Evolutionary conservation across 2,113 vertebrate genomes (phyloP), one percentile per base, ranked within the genome.

Genomic region (Pipra filicauda): DNA sequence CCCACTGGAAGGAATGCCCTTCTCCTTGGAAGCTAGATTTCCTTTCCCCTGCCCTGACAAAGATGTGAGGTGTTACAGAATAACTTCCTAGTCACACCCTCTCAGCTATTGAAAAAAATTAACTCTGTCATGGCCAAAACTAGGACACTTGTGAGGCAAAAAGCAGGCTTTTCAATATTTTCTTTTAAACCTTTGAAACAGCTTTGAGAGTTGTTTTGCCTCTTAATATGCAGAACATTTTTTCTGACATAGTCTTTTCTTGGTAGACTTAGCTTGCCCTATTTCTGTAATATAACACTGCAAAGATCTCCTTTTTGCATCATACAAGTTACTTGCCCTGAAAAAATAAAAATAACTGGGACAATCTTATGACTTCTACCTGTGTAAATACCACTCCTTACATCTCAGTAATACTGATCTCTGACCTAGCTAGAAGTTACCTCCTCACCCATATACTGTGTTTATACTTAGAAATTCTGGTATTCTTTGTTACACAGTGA

Each of bases 1-100:
- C 11, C 13, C 30, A 48, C 14, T 22, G 39, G 21, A 69, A 76
- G 11, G 24, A 69, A 62, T 0, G 0, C 17, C 13, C 26, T 48
- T 27, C 21, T 43, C 21, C 21, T 49, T 18, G 12, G 37, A 83
- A 70, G 24, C 7, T 30, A 41, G 6, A 41, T 26, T 19, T 8
- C n/a, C 30, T 62, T 70, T 41, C 21, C 26, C 27, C 26, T 44
- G 6, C 8, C 14, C 31, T 26, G 48, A 31, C 11, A 76, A 27
- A 15, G 30, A 48, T 31, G 19, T 46, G 39, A 69, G 21, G 31
- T 35, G 27, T 48, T 41, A 41, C 1, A 62, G 48, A 62, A 61
- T 69, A 70, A 19, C n/a, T 5, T 69, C 48, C 28, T 35, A 48
- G 28, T 26, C 28, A 26, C 2, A n/a, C 3, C 15, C 33, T 26